These are phyloP conservation scores for Lophotis ruficrista DNA, from an alignment of 2,113 vertebrate genomes.

Conservation along the genomic window DNA sequence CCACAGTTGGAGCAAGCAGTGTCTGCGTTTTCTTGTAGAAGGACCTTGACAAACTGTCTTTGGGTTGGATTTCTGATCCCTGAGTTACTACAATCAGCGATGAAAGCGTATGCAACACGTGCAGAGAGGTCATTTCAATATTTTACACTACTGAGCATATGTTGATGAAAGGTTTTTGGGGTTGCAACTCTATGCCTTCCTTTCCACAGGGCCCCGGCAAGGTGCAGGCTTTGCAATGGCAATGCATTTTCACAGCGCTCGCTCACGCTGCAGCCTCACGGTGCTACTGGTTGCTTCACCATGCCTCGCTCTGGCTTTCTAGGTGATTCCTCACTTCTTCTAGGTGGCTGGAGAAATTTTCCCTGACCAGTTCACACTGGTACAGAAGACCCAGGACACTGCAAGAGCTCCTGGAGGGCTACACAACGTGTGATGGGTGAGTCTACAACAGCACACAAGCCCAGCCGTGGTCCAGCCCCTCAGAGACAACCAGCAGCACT, in stretches of 20 bases:
- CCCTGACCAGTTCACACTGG: not conserved
- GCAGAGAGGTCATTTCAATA: not conserved
- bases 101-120: not conserved
- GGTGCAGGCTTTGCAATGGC: not conserved
- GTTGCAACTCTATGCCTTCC: not conserved
- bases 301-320: not conserved
- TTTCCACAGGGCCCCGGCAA: not conserved
- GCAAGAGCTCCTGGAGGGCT: not conserved
- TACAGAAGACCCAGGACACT: not conserved
- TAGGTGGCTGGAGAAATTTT: not conserved
- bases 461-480: not conserved
- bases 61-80: not conserved
- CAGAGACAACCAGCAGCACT: not conserved
- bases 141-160: not conserved
- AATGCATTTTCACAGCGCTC: not conserved
- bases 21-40: not conserved
- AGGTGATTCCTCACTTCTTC: not conserved
- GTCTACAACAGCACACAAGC: not conserved
- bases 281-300: not conserved
- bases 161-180: not conserved
- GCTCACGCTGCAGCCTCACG: accelerated
- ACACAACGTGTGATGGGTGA: accelerated
- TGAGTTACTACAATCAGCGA: not conserved
- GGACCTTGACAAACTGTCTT: not conserved
- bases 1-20: not conserved